Evolutionary conservation across 2,113 vertebrate species (phyloP), one percentile per base, ranked within the genome.

Genomic region (Vireo altiloquus): DNA sequence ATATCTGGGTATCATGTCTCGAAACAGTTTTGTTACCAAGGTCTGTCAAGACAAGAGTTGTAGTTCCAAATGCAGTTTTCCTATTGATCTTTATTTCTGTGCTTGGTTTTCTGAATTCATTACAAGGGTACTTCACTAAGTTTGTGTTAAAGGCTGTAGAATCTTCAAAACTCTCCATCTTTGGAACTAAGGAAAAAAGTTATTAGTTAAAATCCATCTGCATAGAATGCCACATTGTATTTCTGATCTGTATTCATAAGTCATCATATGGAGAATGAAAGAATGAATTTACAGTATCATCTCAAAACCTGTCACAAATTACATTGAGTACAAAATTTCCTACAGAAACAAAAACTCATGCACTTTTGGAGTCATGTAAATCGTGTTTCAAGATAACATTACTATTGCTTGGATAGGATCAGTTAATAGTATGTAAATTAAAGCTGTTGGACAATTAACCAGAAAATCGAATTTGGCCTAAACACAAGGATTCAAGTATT

Each of bases 81-180:
- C 98, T 98, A 95, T 99, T 99, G 92, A 99, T 97, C 98, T 99
- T 99, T 88, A 98, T 95, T 97, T 99, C 98, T 87, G 97, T 95
- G 56, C 79, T 97, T 27, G 98, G 97, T 92, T 99, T 99, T 92
- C 94, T 94, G 94, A 99, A 99, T 50, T 97, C 95, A 65, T 97
- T 99, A 97, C 98, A 99, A 61, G 98, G 99, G 92, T 98, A 99
- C 92, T 98, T 99, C 87, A 99, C 97, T 92, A 99, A 96, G 87
- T 91, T 93, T 54, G 60, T n/a, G 64, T 93, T 95, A 96, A 95
- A 96, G 61, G 89, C 59, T 78, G 92, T 54, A 81, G 95, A 90
- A 89, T 97, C 96, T 47, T 97, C 78, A 94, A 79, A 85, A 65
- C 69, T 86, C 89, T 92, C 30, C 37, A 75, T 91, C 94, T 92